Base-by-base conservation (phyloP, 2,888 invertebrate genomes). In the Gymnoscelis rufifasciata region DNA sequence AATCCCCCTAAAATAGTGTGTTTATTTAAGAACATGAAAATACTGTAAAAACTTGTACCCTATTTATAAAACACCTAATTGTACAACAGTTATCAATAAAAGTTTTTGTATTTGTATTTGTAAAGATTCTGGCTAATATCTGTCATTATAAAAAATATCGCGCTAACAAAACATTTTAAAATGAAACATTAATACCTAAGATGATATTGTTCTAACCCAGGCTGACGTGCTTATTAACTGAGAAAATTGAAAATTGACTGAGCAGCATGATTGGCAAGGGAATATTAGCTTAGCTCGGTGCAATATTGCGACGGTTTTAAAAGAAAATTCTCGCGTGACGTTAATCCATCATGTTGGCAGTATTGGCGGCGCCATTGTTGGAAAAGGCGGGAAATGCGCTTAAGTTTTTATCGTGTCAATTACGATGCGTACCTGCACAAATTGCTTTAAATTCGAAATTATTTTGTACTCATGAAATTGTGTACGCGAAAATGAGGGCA, bases 231-330 rank as follows among this genome's bases (percentile, higher is more conserved):
- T 84, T 87, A 87, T 88, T 87, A 87, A 75, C 64, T 67, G 78
- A 71, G 81, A 74, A 86, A 84, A 86, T 84, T 84, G 86, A 83
- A 87, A 87, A 87, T 83, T 84, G 81, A 84, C 80, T 82, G 74
- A 73, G 70, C 66, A 69, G 69, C 75, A 76, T 87, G 87, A 87
- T 87, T 87, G 87, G 87, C 86, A 86, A 78, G 80, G 78, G 78
- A 82, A 83, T 83, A 84, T 86, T 83, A 82, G 80, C 83, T 86
- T 83, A 82, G 80, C 83, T 73, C 66, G 76, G 74, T 83, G 83
- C 82, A 80, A 77, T 80, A 74, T 80, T 74, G 65, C 74, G 66
- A 62, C 52, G 66, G 78, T 79, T 81, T 78, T 74, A 77, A 65
- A 74, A 70, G 70, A 72, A 74, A 54, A 73, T 66, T 69, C 69